Evolutionary conservation across 2,888 invertebrate genomes (phyloP).

Genomic region (Polydrusus tereticollis): DNA sequence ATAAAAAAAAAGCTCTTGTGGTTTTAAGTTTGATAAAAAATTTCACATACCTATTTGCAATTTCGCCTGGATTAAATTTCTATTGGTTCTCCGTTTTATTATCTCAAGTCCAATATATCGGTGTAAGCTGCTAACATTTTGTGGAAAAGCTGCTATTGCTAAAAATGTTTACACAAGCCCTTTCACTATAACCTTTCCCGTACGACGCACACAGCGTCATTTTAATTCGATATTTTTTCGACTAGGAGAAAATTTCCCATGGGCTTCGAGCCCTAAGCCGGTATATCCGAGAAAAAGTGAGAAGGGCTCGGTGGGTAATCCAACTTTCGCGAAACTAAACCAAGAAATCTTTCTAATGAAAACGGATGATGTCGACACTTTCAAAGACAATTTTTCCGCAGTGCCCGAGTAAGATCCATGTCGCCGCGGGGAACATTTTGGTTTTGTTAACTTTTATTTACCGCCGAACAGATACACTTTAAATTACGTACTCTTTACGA

Average conservation of each 20-base stretch:
- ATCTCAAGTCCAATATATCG: too few species aligned
- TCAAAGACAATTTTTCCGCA: constrained; percentile 59
- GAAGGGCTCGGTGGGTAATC: constrained; percentile 53
- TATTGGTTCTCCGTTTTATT: too few species aligned
- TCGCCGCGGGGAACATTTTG: constrained; percentile 11
- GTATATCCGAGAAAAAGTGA: constrained; percentile 53
- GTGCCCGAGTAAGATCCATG: constrained; percentile 28
- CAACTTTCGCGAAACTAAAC: constrained; percentile 55
- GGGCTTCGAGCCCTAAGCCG: constrained; percentile 47
- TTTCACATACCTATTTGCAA: too few species aligned
- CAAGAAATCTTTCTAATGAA: constrained; percentile 61
- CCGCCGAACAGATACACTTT: neutral
- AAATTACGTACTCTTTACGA: neutral
- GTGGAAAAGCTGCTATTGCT: too few species aligned
- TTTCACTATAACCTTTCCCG: constrained; percentile 50
- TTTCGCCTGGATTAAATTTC: too few species aligned
- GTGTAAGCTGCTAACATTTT: too few species aligned
- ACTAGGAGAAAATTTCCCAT: constrained; percentile 58
- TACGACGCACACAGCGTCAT: constrained; percentile 53
- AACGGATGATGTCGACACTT: constrained; percentile 59
- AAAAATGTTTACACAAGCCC: neutral
- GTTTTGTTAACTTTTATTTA: constrained; percentile 12
- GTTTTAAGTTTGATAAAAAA: too few species aligned
- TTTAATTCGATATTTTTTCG: constrained; percentile 60
- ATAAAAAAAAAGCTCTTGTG: too few species aligned